phyloP scores from a whole-genome alignment of 2,888 invertebrate species.

The Uloborus plumipes region DNA sequence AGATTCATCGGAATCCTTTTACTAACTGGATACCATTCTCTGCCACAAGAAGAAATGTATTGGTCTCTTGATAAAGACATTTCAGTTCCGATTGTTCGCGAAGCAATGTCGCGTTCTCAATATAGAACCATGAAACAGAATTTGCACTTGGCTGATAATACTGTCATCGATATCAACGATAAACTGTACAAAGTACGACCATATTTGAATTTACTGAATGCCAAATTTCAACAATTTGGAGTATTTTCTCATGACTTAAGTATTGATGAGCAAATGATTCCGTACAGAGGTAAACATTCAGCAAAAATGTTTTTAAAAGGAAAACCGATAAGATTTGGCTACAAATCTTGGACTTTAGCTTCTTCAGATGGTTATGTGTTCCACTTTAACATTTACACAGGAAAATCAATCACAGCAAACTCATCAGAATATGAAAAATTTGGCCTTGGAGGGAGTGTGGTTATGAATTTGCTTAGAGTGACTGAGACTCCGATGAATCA shows the following conservation, averaged over 20 bases:
- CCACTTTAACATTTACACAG: neutral
- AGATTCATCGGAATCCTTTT: conserved; percentile 5
- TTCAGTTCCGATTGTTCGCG: conserved; percentile 11
- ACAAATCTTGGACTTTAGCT: conserved; percentile 11
- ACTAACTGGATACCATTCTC: neutral
- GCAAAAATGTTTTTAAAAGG: conserved; percentile 21
- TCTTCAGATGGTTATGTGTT: conserved; percentile 16
- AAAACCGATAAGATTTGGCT: conserved; percentile 1
- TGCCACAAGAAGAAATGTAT: conserved; percentile 27
- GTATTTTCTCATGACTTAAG: neutral
- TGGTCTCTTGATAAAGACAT: conserved; percentile 17
- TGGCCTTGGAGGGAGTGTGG: neutral
- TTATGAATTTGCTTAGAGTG: conserved; percentile 1
- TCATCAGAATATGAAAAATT: too few relatives aligned
- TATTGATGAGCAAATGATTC: conserved; percentile 19
- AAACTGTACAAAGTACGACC: conserved; percentile 21
- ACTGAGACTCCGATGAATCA: neutral
- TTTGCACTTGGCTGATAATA: conserved; percentile 25
- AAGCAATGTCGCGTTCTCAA: conserved; percentile 9
- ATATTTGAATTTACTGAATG: neutral
- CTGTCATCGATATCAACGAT: conserved; percentile 18
- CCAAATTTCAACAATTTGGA: conserved; percentile 13
- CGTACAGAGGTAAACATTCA: conserved; percentile 15
- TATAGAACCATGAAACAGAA: conserved; percentile 28
- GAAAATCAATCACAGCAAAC: neutral